These are phyloP conservation scores for Columba guinea DNA, from an alignment of 2,797 vertebrate species.

Conservation along the genomic window DNA sequence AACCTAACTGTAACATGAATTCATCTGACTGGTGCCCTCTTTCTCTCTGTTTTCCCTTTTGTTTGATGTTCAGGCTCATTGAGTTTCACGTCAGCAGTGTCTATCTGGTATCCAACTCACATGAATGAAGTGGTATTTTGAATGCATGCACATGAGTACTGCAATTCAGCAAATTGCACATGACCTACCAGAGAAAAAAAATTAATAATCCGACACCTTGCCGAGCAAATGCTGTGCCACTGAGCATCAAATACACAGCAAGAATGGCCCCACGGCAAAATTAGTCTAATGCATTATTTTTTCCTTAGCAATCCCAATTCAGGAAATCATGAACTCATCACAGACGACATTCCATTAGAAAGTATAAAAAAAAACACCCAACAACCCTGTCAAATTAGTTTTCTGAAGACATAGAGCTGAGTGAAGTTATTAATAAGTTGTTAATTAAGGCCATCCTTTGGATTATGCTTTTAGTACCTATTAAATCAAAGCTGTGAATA, in stretches of 20 bases:
- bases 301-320: not conserved
- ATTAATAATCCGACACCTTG: not conserved
- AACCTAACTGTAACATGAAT: not conserved
- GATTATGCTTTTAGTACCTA: slow-evolving; percentile 28
- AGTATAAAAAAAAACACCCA: not conserved
- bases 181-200: not conserved
- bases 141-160: not conserved
- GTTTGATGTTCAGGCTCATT: not conserved
- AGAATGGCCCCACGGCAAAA: not conserved
- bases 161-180: not conserved
- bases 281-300: not conserved
- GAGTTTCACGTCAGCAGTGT: not conserved
- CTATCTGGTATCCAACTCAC: not conserved
- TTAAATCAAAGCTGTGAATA: slow-evolving; percentile 44
- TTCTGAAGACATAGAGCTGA: not conserved
- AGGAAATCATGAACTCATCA: not conserved
- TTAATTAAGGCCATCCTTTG: slow-evolving; percentile 27
- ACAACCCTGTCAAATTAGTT: slow-evolving; percentile 9
- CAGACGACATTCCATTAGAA: not conserved
- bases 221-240: not conserved
- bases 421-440: slow-evolving; percentile 44
- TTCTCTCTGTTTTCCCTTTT: not conserved
- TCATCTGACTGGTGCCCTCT: not conserved
- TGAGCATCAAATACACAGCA: rapidly evolving
- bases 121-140: not conserved